A percentile compares a stretch with the other conserved stretches of the same genome.
Evolutionary conservation across 2,113 vertebrate species (phyloP).

Genomic region (Strix uralensis): DNA sequence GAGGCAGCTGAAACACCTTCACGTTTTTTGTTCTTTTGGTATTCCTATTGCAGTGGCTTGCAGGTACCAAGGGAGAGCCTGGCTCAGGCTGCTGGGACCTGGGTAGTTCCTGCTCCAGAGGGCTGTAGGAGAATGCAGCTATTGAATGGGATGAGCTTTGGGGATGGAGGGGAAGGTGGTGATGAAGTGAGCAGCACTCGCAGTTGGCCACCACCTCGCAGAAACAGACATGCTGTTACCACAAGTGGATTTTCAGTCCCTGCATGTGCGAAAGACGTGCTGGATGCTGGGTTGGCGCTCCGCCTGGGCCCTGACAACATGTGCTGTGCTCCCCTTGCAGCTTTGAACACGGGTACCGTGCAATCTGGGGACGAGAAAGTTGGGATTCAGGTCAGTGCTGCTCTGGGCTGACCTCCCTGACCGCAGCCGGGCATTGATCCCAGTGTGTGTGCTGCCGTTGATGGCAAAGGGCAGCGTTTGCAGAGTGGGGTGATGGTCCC

Average conservation of each 20-base stretch:
- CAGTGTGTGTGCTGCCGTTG: accelerated
- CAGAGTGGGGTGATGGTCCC: not conserved
- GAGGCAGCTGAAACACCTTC: slow-evolving; percentile 28
- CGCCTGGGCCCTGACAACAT: slow-evolving; percentile 16
- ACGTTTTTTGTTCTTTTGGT: not conserved
- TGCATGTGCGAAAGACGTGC: slow-evolving; percentile 48
- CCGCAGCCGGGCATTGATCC: accelerated
- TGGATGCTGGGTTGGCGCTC: slow-evolving; percentile 30
- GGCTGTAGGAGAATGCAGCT: not conserved
- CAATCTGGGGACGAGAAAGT: too few species aligned
- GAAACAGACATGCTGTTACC: slow-evolving; percentile 59
- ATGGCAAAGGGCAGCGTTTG: not conserved
- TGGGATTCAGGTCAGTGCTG: not conserved
- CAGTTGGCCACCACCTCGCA: slow-evolving; percentile 59
- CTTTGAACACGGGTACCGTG: not conserved
- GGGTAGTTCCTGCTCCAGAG: not conserved
- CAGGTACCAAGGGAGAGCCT: not conserved
- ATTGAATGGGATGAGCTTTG: not conserved
- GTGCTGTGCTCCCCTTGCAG: not conserved
- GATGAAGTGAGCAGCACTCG: slow-evolving; percentile 53
- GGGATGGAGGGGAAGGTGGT: slow-evolving; percentile 28
- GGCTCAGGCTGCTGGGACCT: not conserved
- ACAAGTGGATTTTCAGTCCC: slow-evolving; percentile 49
- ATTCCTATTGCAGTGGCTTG: not conserved
- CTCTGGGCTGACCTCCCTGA: not conserved